Conservation (phyloP, 1,140 invertebrate genomes). For the Cherax destructor region DNA sequence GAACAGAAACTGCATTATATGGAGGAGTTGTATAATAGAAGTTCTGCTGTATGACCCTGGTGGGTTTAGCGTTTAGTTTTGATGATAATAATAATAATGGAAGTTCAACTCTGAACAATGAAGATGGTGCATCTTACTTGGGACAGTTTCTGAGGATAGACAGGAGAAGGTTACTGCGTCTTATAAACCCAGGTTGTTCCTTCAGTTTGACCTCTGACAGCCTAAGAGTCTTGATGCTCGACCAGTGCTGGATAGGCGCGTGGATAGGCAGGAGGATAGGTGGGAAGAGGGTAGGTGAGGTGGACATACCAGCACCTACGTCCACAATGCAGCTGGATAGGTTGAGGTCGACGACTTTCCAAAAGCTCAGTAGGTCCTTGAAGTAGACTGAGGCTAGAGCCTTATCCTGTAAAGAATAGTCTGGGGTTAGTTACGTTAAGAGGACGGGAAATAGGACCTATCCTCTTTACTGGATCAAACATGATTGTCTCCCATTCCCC, state of each 20-base stretch:
- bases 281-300: constrained; percentile 41
- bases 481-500: too few species aligned
- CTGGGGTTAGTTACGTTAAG: neutral
- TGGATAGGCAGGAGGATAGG: constrained; percentile 56
- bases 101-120: too few species aligned
- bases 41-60: too few species aligned
- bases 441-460: neutral
- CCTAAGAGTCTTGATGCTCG: constrained; percentile 28
- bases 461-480: too few species aligned
- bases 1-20: too few species aligned
- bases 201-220: constrained; percentile 54
- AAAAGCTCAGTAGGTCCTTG: constrained; percentile 50
- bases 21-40: too few species aligned
- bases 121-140: constrained; percentile 20
- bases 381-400: constrained; percentile 26
- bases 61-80: too few species aligned
- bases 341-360: constrained; percentile 61
- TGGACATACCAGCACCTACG: constrained; percentile 43
- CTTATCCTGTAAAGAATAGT: constrained; percentile 27
- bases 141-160: constrained; percentile 42
- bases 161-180: constrained; percentile 47
- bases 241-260: constrained; percentile 40
- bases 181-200: constrained; percentile 27
- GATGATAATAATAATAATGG: too few species aligned
- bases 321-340: constrained; percentile 50